Base-by-base conservation (phyloP, 2,888 invertebrate genomes). In the Drosophila subquinaria region DNA sequence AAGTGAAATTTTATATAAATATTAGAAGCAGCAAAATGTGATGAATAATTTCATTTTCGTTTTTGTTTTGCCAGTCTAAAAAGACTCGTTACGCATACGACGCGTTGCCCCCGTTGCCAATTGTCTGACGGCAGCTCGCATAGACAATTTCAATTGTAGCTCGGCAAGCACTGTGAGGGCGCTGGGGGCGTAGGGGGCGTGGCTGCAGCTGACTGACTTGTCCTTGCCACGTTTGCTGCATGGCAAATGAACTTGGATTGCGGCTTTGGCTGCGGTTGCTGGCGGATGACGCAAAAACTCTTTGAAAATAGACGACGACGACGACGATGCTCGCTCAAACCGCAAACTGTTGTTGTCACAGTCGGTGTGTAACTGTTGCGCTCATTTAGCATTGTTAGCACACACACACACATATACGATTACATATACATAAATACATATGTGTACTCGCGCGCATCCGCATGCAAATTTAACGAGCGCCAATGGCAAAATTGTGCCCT, bases 391-490 rank as follows among this genome's bases (percentile, higher is more conserved):
- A 53, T 56, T 75, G 62, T 79, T 60, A 23, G 17, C 17, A 17
- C 38, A 10, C 47, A 53, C 47, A 15, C 45, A 47, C 55, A n/a
- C 50, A n/a, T n/a, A n/a, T n/a, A n/a, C n/a, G n/a, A n/a, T n/a
- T n/a, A 45, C 9, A 36, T 13, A 35, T 35, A 20, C 40, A 30
- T 36, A 10, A 35, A 35, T 35, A 8, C n/a, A 11, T 55, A 36
- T 45, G 17, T 59, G 52, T 52, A 47, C 13, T 35, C 20, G 20
- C 52, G 53, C 67, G 73, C 63, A 76, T 79, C 78, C 89, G 70
- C 65, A 86, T 88, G 90, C 78, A 90, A 85, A 90, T 88, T 90
- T 90, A 90, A 85, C 90, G 83, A 90, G 89, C 74, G 73, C 73
- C 90, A 90, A 82, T 82, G 72, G 83, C 74, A 48, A 79, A 88